Percentiles rank a stretch among this genome's conserved stretches.
Conservation (phyloP, 37 sponge, comb jelly and placozoan genomes). For the Eunapius fragilis region DNA sequence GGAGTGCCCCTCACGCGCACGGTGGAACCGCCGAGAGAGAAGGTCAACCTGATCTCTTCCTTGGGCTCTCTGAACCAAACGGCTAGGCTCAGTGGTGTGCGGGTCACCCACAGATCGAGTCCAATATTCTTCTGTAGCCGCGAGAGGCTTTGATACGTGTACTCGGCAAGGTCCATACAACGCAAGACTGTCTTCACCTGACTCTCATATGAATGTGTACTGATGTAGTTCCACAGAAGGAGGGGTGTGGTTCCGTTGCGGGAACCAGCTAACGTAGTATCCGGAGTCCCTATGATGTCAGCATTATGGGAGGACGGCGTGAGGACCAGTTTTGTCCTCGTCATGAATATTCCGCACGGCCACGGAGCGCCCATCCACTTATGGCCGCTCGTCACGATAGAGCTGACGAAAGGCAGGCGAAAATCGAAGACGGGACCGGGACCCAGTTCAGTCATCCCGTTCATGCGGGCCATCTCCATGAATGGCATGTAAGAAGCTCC, state of each 20-base stretch:
- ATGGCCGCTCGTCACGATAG: constrained; percentile 18
- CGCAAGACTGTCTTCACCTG: neutral
- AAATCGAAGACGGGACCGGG: constrained; percentile 21
- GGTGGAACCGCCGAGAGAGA: neutral
- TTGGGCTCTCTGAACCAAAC: constrained; percentile 10
- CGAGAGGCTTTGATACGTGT: neutral
- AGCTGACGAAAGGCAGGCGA: constrained; percentile 8
- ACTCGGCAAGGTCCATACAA: neutral
- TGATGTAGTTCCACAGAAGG: constrained; percentile 6
- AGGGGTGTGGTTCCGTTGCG: neutral
- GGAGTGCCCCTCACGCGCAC: neutral
- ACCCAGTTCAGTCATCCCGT: neutral
- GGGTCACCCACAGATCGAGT: constrained; percentile 5
- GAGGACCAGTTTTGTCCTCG: constrained; percentile 8
- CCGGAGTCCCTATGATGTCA: neutral
- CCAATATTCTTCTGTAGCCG: constrained; percentile 6
- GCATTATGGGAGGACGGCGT: neutral
- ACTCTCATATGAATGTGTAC: constrained; percentile 14
- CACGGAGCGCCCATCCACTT: constrained; percentile 33
- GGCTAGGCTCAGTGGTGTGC: neutral
- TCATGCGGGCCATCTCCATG: constrained; percentile 10
- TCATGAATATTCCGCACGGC: constrained; percentile 21
- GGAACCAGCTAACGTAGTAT: constrained; percentile 6
- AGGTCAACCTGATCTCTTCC: neutral
- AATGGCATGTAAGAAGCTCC: constrained; percentile 18